Base-by-base conservation (phyloP, 1,140 invertebrate genomes). In the Drosophila oshimai region DNA sequence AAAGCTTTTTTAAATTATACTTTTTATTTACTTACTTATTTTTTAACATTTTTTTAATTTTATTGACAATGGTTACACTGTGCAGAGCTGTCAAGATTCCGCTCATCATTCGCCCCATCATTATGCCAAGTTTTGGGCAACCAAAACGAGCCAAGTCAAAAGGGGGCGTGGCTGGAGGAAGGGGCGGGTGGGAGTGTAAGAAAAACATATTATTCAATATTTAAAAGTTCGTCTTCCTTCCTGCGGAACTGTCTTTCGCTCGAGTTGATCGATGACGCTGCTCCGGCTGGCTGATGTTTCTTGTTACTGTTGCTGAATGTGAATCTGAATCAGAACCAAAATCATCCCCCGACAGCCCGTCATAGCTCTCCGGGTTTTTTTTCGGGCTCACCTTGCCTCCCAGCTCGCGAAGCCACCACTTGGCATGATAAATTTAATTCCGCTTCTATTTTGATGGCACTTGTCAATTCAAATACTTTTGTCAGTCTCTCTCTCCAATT, bases 391-490 rank as follows among this genome's bases (percentile, higher is more conserved):
- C 28, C 36, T 57, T 34, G 1, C 6, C 17, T 9, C 51, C 20
- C 29, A 10, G 18, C 61, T n/a, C 36, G 34, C 62, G 0, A 24
- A 28, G 47, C 64, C 69, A 53, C 68, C 74, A 88, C 81, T 86
- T 87, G 53, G 76, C 81, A 81, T 86, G 77, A 86, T 86, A 86
- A 86, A 86, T 86, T 86, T 86, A 86, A 86, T 86, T 86, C 83
- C 81, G 81, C 76, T 86, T 86, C 76, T 86, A 86, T 86, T 86
- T 86, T 86, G 81, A 86, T 87, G 81, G 81, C 76, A 86, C 81
- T 86, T 86, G 81, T 86, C 81, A 86, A 86, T 86, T 86, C 81
- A 86, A 86, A 86, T 86, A 81, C 81, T 86, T 86, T 87, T 74
- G 81, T 65, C 73, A 81, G 74, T 81, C 64, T 54, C 47, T 54